Evolutionary conservation across 92 coral and sea anemone genomes (phyloP).

Genomic region (Parazoanthus atlanticus): DNA sequence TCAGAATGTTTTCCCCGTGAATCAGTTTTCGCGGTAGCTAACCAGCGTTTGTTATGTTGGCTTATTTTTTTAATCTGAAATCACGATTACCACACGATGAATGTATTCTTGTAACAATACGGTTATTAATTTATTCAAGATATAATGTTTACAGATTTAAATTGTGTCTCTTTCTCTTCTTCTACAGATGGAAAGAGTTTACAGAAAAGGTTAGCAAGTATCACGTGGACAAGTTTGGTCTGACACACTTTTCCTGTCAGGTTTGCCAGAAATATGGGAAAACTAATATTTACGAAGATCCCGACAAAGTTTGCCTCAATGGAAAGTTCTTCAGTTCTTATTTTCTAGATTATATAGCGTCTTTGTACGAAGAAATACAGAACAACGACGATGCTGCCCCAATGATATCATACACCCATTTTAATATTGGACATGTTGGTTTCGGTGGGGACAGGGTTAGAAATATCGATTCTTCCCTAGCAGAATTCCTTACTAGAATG

Average conservation of each 20-base stretch:
- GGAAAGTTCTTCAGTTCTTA: constrained; percentile 67
- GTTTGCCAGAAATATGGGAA: constrained; percentile 53
- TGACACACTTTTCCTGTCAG: constrained; percentile 62
- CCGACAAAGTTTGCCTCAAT: constrained; percentile 68
- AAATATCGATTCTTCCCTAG: constrained; percentile 64
- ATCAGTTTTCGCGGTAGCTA: no score
- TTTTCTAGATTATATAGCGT: constrained; percentile 54
- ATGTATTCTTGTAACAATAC: no score
- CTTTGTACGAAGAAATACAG: constrained; percentile 11
- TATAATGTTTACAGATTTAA: no score
- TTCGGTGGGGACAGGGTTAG: constrained; percentile 61
- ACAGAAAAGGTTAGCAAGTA: constrained; percentile 42
- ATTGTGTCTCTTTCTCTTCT: not conserved
- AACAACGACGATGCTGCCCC: constrained; percentile 39
- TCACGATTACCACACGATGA: no score
- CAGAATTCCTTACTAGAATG: constrained; percentile 55
- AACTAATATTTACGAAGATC: constrained; percentile 65
- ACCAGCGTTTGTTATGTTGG: no score
- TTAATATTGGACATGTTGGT: constrained; percentile 72
- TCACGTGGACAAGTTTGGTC: constrained; percentile 63
- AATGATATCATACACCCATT: constrained; percentile 53
- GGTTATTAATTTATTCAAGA: no score
- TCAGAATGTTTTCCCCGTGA: no score
- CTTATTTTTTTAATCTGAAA: no score
- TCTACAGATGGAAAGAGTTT: constrained; percentile 58